phyloP scores from a whole-genome alignment of 1,140 invertebrate genomes.

The Trachelipus rathkii region DNA sequence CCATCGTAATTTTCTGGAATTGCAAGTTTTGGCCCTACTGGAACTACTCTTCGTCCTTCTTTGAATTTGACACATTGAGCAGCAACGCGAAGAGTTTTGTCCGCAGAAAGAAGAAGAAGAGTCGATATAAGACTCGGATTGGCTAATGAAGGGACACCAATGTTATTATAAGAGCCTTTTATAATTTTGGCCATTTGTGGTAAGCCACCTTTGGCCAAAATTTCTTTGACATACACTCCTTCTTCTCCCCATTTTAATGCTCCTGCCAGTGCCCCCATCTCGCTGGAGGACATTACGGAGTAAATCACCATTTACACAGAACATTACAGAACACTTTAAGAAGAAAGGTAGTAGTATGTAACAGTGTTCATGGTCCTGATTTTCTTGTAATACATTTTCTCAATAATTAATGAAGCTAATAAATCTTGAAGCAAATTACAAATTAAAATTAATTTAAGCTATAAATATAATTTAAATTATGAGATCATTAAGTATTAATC shows the following conservation, averaged over 20 bases:
- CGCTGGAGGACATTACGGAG: constrained; percentile 35
- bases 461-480: background rate
- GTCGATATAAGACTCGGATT: constrained; percentile 77
- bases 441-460: background rate
- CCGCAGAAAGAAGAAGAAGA: constrained; percentile 74
- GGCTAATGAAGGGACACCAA: constrained; percentile 78
- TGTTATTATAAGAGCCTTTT: constrained; percentile 83
- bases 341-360: background rate
- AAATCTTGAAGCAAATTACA: background rate
- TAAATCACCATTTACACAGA: background rate
- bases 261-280: constrained; percentile 47
- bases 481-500: background rate
- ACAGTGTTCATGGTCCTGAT: background rate
- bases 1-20: constrained; percentile 86
- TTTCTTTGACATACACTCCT: constrained; percentile 70
- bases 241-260: constrained; percentile 71
- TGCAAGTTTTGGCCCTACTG: constrained; percentile 72
- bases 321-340: background rate
- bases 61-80: constrained; percentile 84
- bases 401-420: background rate
- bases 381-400: background rate
- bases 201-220: constrained; percentile 69
- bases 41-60: constrained; percentile 69
- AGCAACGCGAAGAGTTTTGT: constrained; percentile 76
- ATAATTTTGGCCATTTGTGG: constrained; percentile 84